Evolutionary conservation across 53 echinoderm and acorn worm species (phyloP).

Genomic region (Zoroaster sp.): DNA sequence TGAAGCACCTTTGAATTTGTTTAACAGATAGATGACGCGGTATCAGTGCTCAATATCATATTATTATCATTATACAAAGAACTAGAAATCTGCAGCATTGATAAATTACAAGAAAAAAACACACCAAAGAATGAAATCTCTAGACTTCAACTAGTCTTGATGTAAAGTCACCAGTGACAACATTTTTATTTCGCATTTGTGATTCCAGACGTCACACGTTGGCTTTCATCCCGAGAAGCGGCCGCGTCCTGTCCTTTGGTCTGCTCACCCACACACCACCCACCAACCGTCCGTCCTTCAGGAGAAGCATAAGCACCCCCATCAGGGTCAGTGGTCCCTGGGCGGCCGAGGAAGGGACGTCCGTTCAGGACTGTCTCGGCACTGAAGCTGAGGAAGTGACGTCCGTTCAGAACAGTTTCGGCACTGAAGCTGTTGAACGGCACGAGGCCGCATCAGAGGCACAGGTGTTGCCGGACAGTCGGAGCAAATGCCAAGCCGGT

Average conservation of each 20-base stretch:
- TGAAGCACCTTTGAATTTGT: no score
- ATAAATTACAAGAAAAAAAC: no score
- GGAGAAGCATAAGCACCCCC: neutral
- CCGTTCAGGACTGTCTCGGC: neutral
- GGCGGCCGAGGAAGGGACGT: neutral
- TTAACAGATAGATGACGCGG: no score
- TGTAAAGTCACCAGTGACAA: neutral
- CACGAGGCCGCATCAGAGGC: neutral
- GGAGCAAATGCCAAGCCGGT: neutral
- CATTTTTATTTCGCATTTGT: neutral
- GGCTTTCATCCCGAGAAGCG: slow-evolving; percentile 30
- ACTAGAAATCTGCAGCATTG: no score
- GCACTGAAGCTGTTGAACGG: neutral
- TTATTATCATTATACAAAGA: no score
- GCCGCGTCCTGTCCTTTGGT: slow-evolving; percentile 25
- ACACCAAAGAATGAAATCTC: no score
- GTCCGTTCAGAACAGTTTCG: neutral
- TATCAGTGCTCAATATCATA: no score
- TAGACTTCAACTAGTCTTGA: no score
- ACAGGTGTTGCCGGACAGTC: neutral
- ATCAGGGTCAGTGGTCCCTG: slow-evolving; percentile 10
- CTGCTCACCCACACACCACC: neutral
- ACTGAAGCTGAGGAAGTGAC: neutral
- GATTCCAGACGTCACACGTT: slow-evolving; percentile 58
- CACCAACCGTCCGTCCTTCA: neutral